Evolutionary conservation across 2,797 vertebrate genomes (phyloP).

Genomic region (Paramormyrops hopkinsi): DNA sequence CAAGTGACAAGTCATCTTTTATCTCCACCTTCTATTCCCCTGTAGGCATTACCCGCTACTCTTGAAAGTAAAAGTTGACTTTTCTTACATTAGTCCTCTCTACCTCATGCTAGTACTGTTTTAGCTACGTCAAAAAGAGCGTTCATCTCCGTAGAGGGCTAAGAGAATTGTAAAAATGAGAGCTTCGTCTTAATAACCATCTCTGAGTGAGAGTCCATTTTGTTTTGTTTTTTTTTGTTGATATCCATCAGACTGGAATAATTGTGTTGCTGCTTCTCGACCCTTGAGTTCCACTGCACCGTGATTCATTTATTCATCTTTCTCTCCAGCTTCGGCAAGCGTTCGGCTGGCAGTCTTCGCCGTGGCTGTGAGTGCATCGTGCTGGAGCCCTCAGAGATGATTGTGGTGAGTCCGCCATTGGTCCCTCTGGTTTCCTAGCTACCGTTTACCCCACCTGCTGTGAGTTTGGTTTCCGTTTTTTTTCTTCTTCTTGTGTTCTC

Average conservation of each 20-base stretch:
- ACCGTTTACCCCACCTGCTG: background rate
- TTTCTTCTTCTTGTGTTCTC: background rate
- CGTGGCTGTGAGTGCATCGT: constrained; percentile 84
- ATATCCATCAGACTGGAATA: background rate
- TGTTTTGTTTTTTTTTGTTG: background rate
- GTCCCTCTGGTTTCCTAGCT: background rate
- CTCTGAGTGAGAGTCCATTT: background rate
- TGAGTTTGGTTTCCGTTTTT: background rate
- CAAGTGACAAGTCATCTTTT: background rate
- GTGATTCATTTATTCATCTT: background rate
- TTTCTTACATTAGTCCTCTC: background rate
- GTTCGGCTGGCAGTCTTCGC: constrained; percentile 77
- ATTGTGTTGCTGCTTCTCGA: background rate
- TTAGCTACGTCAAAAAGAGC: background rate
- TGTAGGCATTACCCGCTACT: background rate
- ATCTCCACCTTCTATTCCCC: background rate
- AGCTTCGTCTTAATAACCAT: background rate
- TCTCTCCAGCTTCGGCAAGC: constrained; percentile 72
- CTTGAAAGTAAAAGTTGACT: background rate
- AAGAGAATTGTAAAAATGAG: background rate
- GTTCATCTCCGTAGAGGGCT: background rate
- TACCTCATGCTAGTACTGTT: background rate
- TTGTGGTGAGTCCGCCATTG: constrained; percentile 67
- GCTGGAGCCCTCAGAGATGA: constrained; percentile 83
- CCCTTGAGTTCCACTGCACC: background rate